Conservation (phyloP, 2,888 invertebrate species). For the Dicyrtomina minuta region DNA sequence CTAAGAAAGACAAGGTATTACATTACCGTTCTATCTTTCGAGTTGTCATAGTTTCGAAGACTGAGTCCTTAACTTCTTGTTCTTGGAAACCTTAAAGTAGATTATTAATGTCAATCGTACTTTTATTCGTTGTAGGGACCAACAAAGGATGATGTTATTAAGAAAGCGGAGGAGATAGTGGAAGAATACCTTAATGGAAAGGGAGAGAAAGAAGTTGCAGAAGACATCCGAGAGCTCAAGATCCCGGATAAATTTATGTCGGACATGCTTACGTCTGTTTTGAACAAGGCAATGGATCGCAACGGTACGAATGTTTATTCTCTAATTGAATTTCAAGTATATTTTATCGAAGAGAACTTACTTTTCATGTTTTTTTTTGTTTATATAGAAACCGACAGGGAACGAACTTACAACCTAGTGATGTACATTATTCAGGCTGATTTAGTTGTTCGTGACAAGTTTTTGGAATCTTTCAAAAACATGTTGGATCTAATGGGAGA, state of each 20-base stretch:
- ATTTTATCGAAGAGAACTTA: too few relatives aligned
- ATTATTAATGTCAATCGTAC: neutral
- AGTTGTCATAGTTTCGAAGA: constrained; percentile 1
- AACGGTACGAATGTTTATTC: constrained; percentile 58
- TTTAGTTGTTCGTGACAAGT: constrained; percentile 64
- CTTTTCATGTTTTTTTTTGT: constrained; percentile 21
- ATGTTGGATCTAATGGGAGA: constrained; percentile 71
- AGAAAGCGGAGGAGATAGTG: constrained; percentile 66
- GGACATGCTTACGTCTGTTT: constrained; percentile 68
- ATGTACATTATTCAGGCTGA: constrained; percentile 68
- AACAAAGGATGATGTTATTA: constrained; percentile 73
- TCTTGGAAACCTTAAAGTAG: neutral
- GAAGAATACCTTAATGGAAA: constrained; percentile 63
- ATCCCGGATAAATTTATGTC: constrained; percentile 73
- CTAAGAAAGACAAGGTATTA: constrained; percentile 66
- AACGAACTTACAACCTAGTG: constrained; percentile 68
- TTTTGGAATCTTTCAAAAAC: constrained; percentile 69
- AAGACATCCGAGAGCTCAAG: constrained; percentile 69
- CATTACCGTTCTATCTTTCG: neutral
- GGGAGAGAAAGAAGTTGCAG: constrained; percentile 65
- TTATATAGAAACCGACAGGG: constrained; percentile 63
- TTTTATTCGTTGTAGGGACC: constrained; percentile 62
- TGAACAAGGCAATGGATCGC: constrained; percentile 70
- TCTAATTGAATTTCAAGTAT: too few relatives aligned
- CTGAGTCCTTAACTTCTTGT: constrained; percentile 6